A percentile compares a stretch with the other conserved stretches of the same genome.
Evolutionary conservation across 2,113 vertebrate genomes (phyloP).

Genomic region (Embiotoca jacksoni): DNA sequence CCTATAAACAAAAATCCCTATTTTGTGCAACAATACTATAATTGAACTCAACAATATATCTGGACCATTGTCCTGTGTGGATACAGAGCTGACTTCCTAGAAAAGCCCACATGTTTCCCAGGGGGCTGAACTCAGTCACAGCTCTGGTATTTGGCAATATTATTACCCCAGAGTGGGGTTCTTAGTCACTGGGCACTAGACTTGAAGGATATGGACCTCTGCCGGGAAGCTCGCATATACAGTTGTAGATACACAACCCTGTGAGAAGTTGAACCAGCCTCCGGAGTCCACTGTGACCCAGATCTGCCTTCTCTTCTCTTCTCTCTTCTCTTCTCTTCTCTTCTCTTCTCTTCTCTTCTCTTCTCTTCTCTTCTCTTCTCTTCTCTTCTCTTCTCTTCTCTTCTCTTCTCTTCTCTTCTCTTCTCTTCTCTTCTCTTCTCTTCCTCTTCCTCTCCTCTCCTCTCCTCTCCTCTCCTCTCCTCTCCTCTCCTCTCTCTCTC

Average conservation of each 20-base stretch:
- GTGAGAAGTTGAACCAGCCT: constrained; percentile 62
- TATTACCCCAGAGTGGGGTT: constrained; percentile 59
- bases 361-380: neutral
- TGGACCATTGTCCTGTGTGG: constrained; percentile 43
- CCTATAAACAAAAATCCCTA: constrained; percentile 14
- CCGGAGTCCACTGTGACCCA: constrained; percentile 44
- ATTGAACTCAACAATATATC: constrained; percentile 45
- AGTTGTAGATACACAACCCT: constrained; percentile 65
- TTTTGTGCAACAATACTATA: constrained; percentile 25
- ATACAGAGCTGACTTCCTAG: constrained; percentile 54
- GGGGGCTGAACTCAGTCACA: constrained; percentile 62
- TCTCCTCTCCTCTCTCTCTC: neutral
- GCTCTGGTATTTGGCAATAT: constrained; percentile 74
- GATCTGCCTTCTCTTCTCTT: constrained; percentile 18
- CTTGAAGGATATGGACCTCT: constrained; percentile 62
- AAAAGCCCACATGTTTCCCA: constrained; percentile 67
- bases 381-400: constrained; percentile 6
- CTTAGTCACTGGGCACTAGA: constrained; percentile 72
- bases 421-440: constrained; percentile 27
- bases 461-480: neutral
- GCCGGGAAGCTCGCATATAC: constrained; percentile 58
- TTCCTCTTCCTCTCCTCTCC: neutral
- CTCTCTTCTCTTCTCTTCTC: constrained; percentile 16
- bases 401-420: neutral
- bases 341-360: constrained; percentile 10